A percentile compares a stretch with the other conserved stretches of the same genome.
phyloP scores from a whole-genome alignment of 2,797 vertebrate species.

The Rhinophrynus dorsalis region DNA sequence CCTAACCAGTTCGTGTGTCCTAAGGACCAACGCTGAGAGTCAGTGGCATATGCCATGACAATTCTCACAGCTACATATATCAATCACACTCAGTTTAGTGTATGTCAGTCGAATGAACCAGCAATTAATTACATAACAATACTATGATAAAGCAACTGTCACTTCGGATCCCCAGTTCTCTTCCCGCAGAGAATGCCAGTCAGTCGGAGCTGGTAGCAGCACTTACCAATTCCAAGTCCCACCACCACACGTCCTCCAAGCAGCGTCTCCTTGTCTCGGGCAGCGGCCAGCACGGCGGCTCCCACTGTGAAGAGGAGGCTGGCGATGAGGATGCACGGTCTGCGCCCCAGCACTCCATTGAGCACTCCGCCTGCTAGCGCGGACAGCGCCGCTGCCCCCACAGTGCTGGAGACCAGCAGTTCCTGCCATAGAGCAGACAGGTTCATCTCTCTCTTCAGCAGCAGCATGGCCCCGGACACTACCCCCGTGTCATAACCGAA shows the following conservation, averaged over 20 bases:
- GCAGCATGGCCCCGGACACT: constrained; percentile 93
- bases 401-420: constrained; percentile 88
- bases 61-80: no score
- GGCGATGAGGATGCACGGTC: constrained; percentile 87
- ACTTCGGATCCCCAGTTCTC: no score
- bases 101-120: no score
- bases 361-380: constrained; percentile 87
- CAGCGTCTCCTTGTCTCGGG: constrained; percentile 83
- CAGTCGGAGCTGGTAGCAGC: not conserved
- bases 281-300: constrained; percentile 81
- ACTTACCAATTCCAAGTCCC: constrained; percentile 93
- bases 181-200: no score
- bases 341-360: constrained; percentile 86
- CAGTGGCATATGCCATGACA: no score
- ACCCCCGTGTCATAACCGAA: constrained; percentile 97
- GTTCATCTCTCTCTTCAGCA: constrained; percentile 86
- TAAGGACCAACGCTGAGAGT: no score
- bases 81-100: no score
- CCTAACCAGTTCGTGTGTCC: no score
- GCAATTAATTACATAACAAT: no score
- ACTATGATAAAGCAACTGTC: no score
- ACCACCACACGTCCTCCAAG: constrained; percentile 86
- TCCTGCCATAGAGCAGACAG: constrained; percentile 92
- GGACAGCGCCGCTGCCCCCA: constrained; percentile 87
- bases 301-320: constrained; percentile 85